Conservation (phyloP, 2,888 invertebrate genomes). For the Cataglyphis rosenhaueri region DNA sequence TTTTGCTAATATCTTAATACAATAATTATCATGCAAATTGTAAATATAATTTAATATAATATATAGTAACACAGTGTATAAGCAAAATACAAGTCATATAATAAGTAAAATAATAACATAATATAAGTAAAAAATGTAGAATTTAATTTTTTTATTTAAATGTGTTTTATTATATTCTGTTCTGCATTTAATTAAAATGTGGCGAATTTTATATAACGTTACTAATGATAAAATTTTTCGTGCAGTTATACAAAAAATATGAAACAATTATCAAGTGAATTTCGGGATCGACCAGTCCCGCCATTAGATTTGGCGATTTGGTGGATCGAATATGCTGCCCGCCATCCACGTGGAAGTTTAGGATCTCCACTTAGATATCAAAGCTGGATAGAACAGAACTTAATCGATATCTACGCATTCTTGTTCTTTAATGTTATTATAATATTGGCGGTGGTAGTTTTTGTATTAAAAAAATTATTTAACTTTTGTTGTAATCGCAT, state of each 20-base stretch:
- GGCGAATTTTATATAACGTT: neutral
- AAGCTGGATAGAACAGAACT: constrained; percentile 5
- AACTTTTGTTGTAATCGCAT: neutral
- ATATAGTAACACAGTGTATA: neutral
- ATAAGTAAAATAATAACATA: neutral
- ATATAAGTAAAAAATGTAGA: neutral
- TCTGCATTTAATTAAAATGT: neutral
- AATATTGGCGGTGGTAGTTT: neutral
- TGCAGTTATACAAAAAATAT: constrained; percentile 54
- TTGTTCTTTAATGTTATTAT: constrained; percentile 17
- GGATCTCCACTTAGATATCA: constrained; percentile 36
- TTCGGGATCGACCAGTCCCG: constrained; percentile 50
- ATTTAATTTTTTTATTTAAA: neutral
- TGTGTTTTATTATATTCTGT: neutral
- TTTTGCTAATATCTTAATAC: neutral
- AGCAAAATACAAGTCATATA: neutral
- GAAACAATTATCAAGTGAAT: constrained; percentile 54
- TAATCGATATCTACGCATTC: constrained; percentile 44
- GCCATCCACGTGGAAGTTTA: constrained; percentile 49
- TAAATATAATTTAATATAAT: neutral
- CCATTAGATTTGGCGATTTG: constrained; percentile 57
- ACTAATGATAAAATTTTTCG: neutral
- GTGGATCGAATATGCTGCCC: constrained; percentile 50
- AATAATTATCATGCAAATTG: neutral
- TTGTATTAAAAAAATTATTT: neutral